Percentiles rank a stretch among this genome's conserved stretches.
Conservation (phyloP, 2,113 vertebrate species). For the Aptenodytes forsteri region DNA sequence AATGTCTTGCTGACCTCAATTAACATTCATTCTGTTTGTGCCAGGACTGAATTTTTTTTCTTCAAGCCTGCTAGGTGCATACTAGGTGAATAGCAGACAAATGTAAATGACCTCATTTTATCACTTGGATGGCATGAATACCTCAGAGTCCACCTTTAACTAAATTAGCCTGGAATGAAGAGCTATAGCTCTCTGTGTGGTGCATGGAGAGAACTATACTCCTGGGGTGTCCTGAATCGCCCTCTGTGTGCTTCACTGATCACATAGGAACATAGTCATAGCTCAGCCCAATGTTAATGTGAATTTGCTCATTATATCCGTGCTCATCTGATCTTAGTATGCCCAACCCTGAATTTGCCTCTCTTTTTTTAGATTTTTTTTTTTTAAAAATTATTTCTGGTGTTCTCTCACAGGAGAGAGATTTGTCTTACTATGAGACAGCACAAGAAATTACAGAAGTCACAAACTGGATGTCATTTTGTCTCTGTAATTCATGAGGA, state of each 20-base stretch:
- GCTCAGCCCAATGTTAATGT: neutral
- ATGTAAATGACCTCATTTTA: neutral
- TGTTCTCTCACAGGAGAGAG: neutral
- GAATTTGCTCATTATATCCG: neutral
- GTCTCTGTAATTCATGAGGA: neutral
- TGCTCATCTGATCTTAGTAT: neutral
- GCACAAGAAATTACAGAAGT: neutral
- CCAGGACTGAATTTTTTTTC: neutral
- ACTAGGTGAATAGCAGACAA: neutral
- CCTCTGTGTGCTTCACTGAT: neutral
- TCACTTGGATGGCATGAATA: neutral
- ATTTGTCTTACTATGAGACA: neutral
- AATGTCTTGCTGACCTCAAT: neutral
- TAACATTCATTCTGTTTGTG: neutral
- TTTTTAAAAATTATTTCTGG: neutral
- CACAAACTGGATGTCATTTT: neutral
- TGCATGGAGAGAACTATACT: neutral
- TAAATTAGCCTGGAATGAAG: neutral
- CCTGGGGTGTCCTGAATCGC: neutral
- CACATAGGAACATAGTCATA: neutral
- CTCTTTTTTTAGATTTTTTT: neutral
- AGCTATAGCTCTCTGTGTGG: neutral
- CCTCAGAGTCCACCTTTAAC: neutral
- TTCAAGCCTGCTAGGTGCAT: neutral
- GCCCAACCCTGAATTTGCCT: neutral